A percentile compares a stretch with the other conserved stretches of the same genome.
Evolutionary conservation across 1,140 invertebrate genomes (phyloP).

Genomic region (Drosophila melanogaster): Release_6_plus_ISO1_MT NT_037436.4:7461001-7461500

Average conservation of each 20-base stretch:
- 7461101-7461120: constrained; percentile 71
- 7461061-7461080: constrained; percentile 57
- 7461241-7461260: constrained; percentile 68
- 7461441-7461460: constrained; percentile 23
- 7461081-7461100: constrained; percentile 79
- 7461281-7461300: constrained; percentile 42
- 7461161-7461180: constrained; percentile 33
- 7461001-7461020: not conserved
- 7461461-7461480: constrained; percentile 73
- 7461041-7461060: constrained; percentile 50
- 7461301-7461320: constrained; percentile 49
- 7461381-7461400: constrained; percentile 65
- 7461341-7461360: constrained; percentile 83
- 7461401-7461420: constrained; percentile 51
- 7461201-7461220: constrained; percentile 74
- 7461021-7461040: constrained; percentile 61
- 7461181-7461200: constrained; percentile 80
- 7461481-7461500: constrained; percentile 81
- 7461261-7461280: constrained; percentile 12
- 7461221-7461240: constrained; percentile 84
- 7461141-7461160: constrained; percentile 15
- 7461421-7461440: constrained; percentile 20
- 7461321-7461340: constrained; percentile 15
- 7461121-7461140: constrained; percentile 78
- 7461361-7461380: constrained; percentile 84